Evolutionary conservation across 2,113 vertebrate species (phyloP).

Genomic region (Gymnobelideus leadbeateri): DNA sequence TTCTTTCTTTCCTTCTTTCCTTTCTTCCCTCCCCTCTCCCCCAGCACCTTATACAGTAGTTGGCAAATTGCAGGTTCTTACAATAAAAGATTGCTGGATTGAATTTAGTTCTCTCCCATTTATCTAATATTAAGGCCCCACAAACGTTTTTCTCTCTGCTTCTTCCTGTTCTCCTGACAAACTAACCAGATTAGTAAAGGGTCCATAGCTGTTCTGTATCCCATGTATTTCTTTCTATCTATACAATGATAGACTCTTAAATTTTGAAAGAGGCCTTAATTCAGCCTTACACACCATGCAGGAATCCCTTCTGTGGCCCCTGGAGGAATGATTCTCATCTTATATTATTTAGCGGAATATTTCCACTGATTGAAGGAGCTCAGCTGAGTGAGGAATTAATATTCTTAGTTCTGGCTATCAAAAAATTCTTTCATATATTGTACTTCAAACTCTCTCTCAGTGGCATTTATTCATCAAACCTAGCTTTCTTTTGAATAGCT

Average conservation of each 20-base stretch:
- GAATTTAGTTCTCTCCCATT: neutral
- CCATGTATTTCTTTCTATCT: neutral
- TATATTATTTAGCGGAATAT: neutral
- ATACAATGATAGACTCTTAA: neutral
- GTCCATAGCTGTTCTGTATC: neutral
- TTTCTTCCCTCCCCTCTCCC: too few relatives aligned
- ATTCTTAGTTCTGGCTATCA: neutral
- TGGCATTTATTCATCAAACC: neutral
- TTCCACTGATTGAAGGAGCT: neutral
- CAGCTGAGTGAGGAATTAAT: neutral
- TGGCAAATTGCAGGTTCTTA: neutral
- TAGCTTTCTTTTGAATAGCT: neutral
- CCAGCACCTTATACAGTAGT: neutral
- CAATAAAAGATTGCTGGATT: neutral
- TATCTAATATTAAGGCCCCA: neutral
- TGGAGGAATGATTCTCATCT: neutral
- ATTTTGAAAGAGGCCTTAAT: neutral
- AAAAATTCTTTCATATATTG: neutral
- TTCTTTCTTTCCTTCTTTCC: neutral
- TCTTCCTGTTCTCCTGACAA: neutral
- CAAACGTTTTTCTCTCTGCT: neutral
- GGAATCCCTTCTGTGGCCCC: neutral
- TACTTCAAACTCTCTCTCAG: neutral
- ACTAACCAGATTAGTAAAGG: neutral
- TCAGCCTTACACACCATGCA: neutral